Percentiles rank a stretch among this genome's conserved stretches.
These are phyloP conservation scores for Drosophila paranaensis DNA, from an alignment of 2,888 invertebrate genomes.

Conservation along the genomic window DNA sequence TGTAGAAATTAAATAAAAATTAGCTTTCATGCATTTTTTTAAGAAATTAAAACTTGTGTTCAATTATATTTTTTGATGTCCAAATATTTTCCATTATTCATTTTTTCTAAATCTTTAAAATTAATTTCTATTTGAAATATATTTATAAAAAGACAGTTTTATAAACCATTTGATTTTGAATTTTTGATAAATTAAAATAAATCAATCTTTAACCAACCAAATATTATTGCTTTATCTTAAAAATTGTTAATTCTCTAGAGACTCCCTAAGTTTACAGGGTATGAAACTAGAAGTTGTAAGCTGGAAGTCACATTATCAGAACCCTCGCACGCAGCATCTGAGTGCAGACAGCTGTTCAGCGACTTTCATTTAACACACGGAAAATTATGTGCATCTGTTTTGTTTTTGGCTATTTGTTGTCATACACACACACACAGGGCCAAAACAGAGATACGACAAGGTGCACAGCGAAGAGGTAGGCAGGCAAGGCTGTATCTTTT, in stretches of 20 bases:
- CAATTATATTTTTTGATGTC: no score
- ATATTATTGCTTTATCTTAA: no score
- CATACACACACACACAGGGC: conserved; percentile 2
- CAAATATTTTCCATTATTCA: no score
- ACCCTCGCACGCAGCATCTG: conserved; percentile 19
- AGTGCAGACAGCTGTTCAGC: conserved; percentile 48
- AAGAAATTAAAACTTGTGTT: no score
- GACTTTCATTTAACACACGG: conserved; percentile 41
- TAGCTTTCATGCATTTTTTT: no score
- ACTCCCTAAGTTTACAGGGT: conserved; percentile 10
- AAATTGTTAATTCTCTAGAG: neutral
- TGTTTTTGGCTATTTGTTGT: conserved; percentile 14
- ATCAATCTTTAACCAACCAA: no score
- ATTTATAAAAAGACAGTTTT: no score
- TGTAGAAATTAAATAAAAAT: no score
- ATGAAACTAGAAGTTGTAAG: conserved; percentile 8
- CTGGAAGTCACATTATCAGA: neutral
- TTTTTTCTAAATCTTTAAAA: no score
- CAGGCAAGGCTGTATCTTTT: conserved; percentile 4
- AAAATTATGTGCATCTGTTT: conserved; percentile 72
- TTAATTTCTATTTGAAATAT: no score
- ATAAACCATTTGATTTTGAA: no score
- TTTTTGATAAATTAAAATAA: no score
- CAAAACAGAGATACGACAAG: conserved; percentile 14
- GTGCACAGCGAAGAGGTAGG: conserved; percentile 5